These are phyloP conservation scores for Tineola bisselliella DNA, from an alignment of 2,888 invertebrate genomes.

Conservation along the genomic window DNA sequence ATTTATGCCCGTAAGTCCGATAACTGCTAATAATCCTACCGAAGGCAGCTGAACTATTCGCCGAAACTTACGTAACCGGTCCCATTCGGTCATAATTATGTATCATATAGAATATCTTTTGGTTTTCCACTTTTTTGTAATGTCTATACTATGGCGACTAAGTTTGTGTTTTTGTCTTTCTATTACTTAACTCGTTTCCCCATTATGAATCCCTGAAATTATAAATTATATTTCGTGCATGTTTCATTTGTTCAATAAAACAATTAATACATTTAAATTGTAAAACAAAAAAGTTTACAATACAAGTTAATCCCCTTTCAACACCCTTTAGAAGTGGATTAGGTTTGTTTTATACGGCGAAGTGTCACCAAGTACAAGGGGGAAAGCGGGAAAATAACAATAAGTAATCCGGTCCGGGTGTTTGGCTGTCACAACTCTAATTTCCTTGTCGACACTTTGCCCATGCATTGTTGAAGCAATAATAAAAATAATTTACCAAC, in stretches of 20 bases:
- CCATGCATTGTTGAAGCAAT: neutral
- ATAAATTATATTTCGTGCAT: no score
- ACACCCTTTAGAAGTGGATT: constrained; percentile 1
- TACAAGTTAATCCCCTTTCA: constrained; percentile 2
- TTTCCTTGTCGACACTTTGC: constrained; percentile 11
- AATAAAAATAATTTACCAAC: neutral
- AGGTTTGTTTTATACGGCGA: neutral
- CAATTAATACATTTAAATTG: neutral
- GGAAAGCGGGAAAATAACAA: neutral
- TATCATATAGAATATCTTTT: neutral
- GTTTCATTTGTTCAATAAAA: no score
- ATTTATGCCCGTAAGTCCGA: constrained; percentile 48
- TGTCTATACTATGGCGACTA: no score
- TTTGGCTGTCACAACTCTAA: constrained; percentile 9
- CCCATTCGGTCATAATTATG: neutral
- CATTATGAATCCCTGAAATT: no score
- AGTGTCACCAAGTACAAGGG: neutral
- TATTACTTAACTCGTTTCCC: no score
- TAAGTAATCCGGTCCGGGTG: constrained; percentile 4
- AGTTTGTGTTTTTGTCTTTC: no score
- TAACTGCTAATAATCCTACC: constrained; percentile 53
- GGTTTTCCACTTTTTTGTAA: constrained; percentile 10
- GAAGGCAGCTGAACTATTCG: constrained; percentile 17
- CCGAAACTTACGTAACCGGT: neutral
- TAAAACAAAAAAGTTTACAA: neutral